These are phyloP conservation scores for Cepaea hortensis DNA, from an alignment of 2,888 invertebrate species.

Conservation along the genomic window DNA sequence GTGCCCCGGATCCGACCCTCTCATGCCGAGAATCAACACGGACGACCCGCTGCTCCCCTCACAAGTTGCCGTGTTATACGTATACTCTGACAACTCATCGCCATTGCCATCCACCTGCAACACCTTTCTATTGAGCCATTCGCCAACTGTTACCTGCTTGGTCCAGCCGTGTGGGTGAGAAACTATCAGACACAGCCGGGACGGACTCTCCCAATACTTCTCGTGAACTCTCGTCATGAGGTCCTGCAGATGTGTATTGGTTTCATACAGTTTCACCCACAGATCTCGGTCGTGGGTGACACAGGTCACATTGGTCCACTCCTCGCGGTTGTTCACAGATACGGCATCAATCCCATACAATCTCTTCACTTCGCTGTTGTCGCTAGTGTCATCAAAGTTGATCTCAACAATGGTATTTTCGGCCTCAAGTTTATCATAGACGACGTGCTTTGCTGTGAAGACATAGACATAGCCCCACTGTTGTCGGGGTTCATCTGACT, in stretches of 20 bases:
- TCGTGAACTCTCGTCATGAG: neutral
- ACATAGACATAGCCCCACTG: conserved; percentile 17
- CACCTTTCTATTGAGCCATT: neutral
- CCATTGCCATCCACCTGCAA: neutral
- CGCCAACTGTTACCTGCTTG: conserved; percentile 19
- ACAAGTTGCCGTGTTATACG: conserved; percentile 9
- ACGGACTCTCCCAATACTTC: conserved; percentile 14
- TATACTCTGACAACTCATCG: neutral
- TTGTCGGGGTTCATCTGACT: neutral
- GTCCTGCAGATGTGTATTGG: neutral
- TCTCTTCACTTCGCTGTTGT: neutral
- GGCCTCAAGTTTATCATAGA: conserved; percentile 20
- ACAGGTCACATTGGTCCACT: neutral
- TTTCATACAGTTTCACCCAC: neutral
- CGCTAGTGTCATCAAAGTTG: neutral
- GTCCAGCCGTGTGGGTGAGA: conserved; percentile 31
- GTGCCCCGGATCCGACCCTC: neutral
- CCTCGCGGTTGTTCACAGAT: neutral
- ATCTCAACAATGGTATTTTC: conserved; percentile 6
- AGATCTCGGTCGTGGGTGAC: conserved; percentile 35
- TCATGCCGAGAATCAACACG: conserved; percentile 22
- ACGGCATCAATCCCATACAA: conserved; percentile 6
- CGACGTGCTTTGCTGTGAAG: conserved; percentile 24
- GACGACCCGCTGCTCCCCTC: conserved; percentile 26
- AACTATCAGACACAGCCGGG: conserved; percentile 8